These are phyloP conservation scores for Conus ventricosus DNA, from an alignment of 1,140 invertebrate genomes.

Conservation along the genomic window DNA sequence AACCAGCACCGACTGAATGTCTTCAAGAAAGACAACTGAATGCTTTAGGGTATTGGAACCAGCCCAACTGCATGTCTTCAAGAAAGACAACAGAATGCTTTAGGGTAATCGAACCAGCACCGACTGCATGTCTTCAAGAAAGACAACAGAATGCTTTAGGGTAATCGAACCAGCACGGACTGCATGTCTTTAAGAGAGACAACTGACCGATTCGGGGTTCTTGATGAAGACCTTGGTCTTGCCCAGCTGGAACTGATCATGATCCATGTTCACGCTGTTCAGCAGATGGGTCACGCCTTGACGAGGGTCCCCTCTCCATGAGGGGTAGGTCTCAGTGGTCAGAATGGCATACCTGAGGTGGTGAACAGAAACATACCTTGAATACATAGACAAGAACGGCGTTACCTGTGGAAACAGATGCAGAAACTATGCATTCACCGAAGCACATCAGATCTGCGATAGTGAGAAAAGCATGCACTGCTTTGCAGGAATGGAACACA, in stretches of 20 bases:
- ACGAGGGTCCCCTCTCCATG: conserved; percentile 79
- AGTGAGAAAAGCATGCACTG: neutral
- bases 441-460: no score
- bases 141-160: neutral
- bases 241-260: conserved; percentile 84
- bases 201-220: conserved; percentile 84
- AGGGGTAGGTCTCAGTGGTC: conserved; percentile 83
- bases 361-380: neutral
- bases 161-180: no score
- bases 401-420: no score
- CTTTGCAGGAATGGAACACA: no score
- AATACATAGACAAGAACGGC: neutral
- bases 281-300: conserved; percentile 81
- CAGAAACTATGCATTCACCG: no score
- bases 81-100: no score
- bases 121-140: no score
- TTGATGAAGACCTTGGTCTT: conserved; percentile 86
- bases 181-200: neutral
- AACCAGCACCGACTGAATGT: no score
- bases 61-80: no score
- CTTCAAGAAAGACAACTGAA: no score
- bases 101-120: no score
- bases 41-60: no score
- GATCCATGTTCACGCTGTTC: conserved; percentile 79
- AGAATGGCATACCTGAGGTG: conserved; percentile 81